phyloP scores from a whole-genome alignment of 2,888 invertebrate genomes.

The Parthenolecanium corni region DNA sequence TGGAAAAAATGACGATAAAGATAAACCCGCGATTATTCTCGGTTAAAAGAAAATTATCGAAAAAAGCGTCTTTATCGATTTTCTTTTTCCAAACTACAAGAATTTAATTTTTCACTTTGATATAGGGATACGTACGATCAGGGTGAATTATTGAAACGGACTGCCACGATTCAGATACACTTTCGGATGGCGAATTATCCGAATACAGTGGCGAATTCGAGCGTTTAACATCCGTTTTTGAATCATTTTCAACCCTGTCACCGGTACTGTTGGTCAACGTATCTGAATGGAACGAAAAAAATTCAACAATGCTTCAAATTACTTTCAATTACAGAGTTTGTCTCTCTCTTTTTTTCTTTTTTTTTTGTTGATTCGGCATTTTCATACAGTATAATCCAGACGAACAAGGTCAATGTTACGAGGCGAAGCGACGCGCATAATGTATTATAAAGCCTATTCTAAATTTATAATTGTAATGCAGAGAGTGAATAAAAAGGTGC shows the following conservation, averaged over 20 bases:
- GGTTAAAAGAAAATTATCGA: too few relatives aligned
- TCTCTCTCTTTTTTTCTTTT: too few relatives aligned
- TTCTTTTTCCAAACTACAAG: too few relatives aligned
- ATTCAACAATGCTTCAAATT: not conserved
- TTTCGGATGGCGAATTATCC: not conserved
- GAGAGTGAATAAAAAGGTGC: too few relatives aligned
- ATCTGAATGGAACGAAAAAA: not conserved
- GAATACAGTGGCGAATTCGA: conserved; percentile 3
- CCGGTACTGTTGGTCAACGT: not conserved
- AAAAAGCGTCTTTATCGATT: too few relatives aligned
- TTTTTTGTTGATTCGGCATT: too few relatives aligned
- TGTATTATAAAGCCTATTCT: not conserved
- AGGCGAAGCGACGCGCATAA: not conserved
- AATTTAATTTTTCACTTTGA: too few relatives aligned
- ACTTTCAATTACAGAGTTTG: too few relatives aligned
- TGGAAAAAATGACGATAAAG: too few relatives aligned
- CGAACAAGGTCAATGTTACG: too few relatives aligned
- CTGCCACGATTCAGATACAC: conserved; percentile 1
- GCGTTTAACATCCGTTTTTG: not conserved
- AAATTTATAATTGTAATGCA: too few relatives aligned
- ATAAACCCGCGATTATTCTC: too few relatives aligned
- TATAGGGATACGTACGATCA: not conserved
- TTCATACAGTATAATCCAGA: not conserved
- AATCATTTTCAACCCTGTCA: conserved; percentile 1
- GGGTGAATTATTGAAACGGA: not conserved